Conservation (phyloP, 1,140 invertebrate species). For the Agraylea sexmaculata region DNA sequence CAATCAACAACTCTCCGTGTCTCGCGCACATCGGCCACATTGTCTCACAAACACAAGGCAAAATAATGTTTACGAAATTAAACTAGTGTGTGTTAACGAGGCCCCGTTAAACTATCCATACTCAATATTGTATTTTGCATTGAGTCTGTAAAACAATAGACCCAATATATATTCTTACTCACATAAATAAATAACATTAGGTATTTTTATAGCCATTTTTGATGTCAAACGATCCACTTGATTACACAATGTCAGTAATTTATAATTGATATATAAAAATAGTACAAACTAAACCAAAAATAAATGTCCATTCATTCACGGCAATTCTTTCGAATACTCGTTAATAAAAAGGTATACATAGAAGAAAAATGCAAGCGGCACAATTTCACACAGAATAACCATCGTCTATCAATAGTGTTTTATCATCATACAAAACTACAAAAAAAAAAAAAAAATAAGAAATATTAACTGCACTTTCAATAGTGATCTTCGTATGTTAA, state of each 20-base stretch:
- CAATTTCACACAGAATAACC: too few relatives aligned
- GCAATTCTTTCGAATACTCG: neutral
- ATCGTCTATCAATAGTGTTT: too few relatives aligned
- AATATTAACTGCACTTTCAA: too few relatives aligned
- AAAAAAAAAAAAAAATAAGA: too few relatives aligned
- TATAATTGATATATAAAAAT: constrained; percentile 6
- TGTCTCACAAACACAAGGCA: too few relatives aligned
- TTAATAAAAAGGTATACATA: constrained; percentile 2
- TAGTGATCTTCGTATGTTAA: too few relatives aligned
- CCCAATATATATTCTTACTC: constrained; percentile 8
- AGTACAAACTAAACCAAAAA: constrained; percentile 5
- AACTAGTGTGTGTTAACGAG: neutral
- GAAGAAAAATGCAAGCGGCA: too few relatives aligned
- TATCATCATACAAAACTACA: too few relatives aligned
- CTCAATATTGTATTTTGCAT: neutral
- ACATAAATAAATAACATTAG: constrained; percentile 17
- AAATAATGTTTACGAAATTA: neutral
- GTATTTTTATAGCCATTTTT: constrained; percentile 14
- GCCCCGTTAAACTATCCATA: neutral
- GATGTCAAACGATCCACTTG: neutral
- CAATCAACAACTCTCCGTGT: neutral
- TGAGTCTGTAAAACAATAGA: constrained; percentile 13
- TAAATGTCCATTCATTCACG: neutral
- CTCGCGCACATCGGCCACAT: too few relatives aligned
- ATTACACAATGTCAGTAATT: constrained; percentile 4